Evolutionary conservation across 1,140 invertebrate species (phyloP), one percentile per base, ranked within the genome.

Genomic region (Lamellibrachia luymesi): DNA sequence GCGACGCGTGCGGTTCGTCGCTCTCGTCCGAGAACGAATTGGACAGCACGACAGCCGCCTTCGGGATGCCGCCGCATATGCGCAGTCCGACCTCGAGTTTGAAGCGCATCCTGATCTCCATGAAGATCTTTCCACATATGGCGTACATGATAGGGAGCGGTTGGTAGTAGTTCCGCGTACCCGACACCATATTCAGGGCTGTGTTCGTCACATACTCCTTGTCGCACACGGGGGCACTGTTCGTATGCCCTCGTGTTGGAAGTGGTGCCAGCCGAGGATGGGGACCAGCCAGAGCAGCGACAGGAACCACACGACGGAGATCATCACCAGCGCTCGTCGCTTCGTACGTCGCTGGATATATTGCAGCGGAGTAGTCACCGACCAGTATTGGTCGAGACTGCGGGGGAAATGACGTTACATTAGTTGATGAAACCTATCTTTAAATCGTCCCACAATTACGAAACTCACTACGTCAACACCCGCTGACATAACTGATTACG

Each of bases 291-390:
- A 97, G 17, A 97, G 93, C 10, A 95, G 95, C 0, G 97, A 97
- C 2, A 96, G 94, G 51, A 96, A 94, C 97, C 97, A 97, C 2
- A 97, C 97, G 7, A 96, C 93, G 7, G 96, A 97, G 91, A 97
- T 97, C 95, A 96, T 96, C 27, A 95, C 94, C 4, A 96, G 93
- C 2, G 97, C 97, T 91, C 97, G 94, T 92, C 96, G 96, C 93
- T 97, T 97, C 5, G 97, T 97, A 93, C 97, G 94, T 94, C 97
- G 97, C 22, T 97, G 95, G 27, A 97, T 95, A 95, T 97, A 97
- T 92, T 97, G 96, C 1, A 97, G 94, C 50, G 97, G 97, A 17
- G 97, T 96, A 8, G 97, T 97, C 25, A 97, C 97, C 51, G 97
- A 97, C 95, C 96, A 96, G 94, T 96, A 96, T 27, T 96, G 94